Conservation (phyloP, 2,888 invertebrate genomes). For the Chrysopilus asiliformis region DNA sequence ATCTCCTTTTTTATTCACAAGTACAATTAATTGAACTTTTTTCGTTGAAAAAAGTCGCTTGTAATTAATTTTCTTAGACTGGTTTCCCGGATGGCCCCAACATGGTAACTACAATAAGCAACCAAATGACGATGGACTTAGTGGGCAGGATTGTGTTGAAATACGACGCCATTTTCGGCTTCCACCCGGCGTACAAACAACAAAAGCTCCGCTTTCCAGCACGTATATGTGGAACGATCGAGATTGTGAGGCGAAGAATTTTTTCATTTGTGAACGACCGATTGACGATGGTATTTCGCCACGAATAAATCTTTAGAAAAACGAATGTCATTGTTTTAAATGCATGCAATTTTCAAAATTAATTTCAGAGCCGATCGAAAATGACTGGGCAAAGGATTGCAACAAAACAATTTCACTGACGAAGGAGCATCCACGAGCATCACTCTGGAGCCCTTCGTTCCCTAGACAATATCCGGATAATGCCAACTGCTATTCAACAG, state of each 20-base stretch:
- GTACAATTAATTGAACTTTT: conserved; percentile 39
- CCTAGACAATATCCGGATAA: conserved; percentile 66
- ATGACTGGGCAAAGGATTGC: conserved; percentile 43
- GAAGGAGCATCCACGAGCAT: conserved; percentile 49
- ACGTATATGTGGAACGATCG: conserved; percentile 73
- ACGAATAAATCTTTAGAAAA: too few species aligned
- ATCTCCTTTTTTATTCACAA: conserved; percentile 56
- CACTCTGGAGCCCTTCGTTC: conserved; percentile 68
- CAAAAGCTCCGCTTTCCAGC: conserved; percentile 36
- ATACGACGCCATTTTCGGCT: conserved; percentile 52
- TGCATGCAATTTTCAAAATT: too few species aligned
- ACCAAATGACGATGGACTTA: conserved; percentile 71
- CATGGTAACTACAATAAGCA: conserved; percentile 52
- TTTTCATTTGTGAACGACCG: conserved; percentile 61
- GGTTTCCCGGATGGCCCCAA: conserved; percentile 70
- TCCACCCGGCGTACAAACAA: conserved; percentile 32
- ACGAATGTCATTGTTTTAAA: too few species aligned
- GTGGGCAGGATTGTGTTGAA: conserved; percentile 71
- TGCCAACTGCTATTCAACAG: conserved; percentile 56
- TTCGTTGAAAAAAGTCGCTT: not conserved
- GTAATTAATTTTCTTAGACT: conserved; percentile 41
- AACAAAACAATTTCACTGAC: conserved; percentile 54
- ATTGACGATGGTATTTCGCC: conserved; percentile 54
- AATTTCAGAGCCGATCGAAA: conserved; percentile 36
- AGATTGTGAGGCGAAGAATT: conserved; percentile 58